Base-by-base conservation (phyloP, 2,113 vertebrate species). In the Thamnaconus septentrionalis region DNA sequence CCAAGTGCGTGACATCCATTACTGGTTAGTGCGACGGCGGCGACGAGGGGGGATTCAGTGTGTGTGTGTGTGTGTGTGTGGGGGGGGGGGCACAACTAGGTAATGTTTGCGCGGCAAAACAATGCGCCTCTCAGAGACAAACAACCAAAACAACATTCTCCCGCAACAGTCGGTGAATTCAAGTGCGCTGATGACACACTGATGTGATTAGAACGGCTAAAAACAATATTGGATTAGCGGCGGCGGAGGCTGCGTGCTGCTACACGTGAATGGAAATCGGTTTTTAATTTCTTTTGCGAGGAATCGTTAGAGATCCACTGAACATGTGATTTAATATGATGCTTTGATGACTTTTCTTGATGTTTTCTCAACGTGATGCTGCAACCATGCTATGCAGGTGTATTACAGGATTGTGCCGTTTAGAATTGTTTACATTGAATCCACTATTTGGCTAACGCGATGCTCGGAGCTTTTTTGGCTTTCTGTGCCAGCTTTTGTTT, bases 1-100 rank as follows among this genome's bases (percentile, higher is more conserved):
- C 77, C 81, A 73, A 81, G 75, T 54, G 81, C 75, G 74, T 80
- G 79, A 80, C 84, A 79, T 60, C 71, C 74, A 87, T 87, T 88
- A 83, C 51, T 54, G 79, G 58, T 44, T 61, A 10, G 68, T 71
- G 41, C 54, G 61, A 70, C 78, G 67, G 78, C 62, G 59, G 53
- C 68, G n/a, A n/a, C n/a, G n/a, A n/a, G n/a, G n/a, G n/a, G n/a
- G n/a, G n/a, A n/a, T n/a, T n/a, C n/a, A n/a, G n/a, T n/a, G n/a
- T n/a, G n/a, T n/a, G n/a, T n/a, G n/a, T n/a, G n/a, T n/a, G n/a
- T n/a, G n/a, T n/a, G n/a, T n/a, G n/a, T n/a, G n/a, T n/a, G n/a
- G 67, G 18, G 18, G 18, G 18, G 18, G 18, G 18, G 18, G 18
- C 18, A 31, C 18, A 31, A 31, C 18, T 31, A 31, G 18, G 64